Conservation (phyloP, 2,113 vertebrate genomes). For the Trachemys scripta region DNA sequence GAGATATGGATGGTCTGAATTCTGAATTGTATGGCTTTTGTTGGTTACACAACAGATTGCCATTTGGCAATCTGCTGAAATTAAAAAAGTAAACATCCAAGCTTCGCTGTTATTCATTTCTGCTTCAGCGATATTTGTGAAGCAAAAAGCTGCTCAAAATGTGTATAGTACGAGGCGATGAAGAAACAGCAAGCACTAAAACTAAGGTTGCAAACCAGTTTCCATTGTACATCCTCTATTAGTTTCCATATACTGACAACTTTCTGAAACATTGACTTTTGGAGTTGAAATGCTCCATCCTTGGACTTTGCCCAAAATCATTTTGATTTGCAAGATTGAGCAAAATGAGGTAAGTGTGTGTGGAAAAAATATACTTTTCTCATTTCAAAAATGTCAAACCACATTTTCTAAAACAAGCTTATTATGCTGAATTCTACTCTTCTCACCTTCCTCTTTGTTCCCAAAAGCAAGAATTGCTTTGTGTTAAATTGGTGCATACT, state of each 20-base stretch:
- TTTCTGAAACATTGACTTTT: background rate
- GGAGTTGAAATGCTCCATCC: background rate
- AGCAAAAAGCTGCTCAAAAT: background rate
- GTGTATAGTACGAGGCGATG: background rate
- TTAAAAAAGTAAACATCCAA: background rate
- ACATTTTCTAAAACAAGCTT: background rate
- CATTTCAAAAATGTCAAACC: background rate
- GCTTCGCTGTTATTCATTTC: background rate
- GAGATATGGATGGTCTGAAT: background rate
- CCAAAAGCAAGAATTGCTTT: background rate
- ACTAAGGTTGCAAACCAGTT: rapidly evolving
- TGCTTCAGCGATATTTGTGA: background rate
- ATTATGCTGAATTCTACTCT: background rate
- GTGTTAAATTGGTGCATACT: background rate
- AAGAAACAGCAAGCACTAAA: background rate
- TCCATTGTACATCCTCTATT: background rate
- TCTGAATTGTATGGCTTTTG: background rate
- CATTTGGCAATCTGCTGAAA: background rate
- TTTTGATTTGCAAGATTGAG: background rate
- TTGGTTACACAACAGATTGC: background rate
- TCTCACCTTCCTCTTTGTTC: background rate
- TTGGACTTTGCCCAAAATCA: background rate
- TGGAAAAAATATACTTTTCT: background rate
- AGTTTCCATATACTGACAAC: background rate
- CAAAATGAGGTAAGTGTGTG: background rate